Evolutionary conservation across 2,888 invertebrate species (phyloP).

Genomic region (Pristionchus maxplancki): DNA sequence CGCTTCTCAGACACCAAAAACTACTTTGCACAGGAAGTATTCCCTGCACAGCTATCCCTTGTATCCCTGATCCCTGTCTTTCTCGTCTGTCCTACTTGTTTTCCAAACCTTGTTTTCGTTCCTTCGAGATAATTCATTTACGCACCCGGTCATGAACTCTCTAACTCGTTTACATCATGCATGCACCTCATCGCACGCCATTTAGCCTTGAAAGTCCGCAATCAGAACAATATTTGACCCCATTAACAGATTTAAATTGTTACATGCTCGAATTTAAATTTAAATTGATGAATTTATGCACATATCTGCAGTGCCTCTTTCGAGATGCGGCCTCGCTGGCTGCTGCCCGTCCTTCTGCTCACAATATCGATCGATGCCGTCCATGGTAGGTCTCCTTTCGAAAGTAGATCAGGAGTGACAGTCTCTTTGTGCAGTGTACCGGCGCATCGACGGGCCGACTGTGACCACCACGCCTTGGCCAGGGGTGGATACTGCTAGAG

Average conservation of each 20-base stretch:
- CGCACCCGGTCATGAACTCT: no score
- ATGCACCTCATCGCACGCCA: neutral
- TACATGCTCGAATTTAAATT: neutral
- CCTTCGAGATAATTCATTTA: neutral
- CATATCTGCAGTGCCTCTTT: neutral
- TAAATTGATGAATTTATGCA: no score
- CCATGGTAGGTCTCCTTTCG: neutral
- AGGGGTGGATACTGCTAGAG: neutral
- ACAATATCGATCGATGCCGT: constrained; percentile 14
- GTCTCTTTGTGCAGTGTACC: neutral
- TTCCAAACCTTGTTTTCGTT: neutral
- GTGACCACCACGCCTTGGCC: neutral
- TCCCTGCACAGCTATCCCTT: neutral
- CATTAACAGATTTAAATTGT: neutral
- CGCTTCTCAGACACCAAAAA: neutral
- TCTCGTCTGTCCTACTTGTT: neutral
- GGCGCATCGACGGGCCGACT: neutral
- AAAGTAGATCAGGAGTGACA: neutral
- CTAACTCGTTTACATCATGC: neutral
- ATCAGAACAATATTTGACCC: neutral
- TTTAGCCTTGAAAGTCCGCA: no score
- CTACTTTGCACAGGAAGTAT: neutral
- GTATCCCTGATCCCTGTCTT: neutral
- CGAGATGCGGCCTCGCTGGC: constrained; percentile 22
- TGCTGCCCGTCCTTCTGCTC: neutral